Evolutionary conservation across 2,888 invertebrate species (phyloP), one percentile per base, ranked within the genome.

Genomic region (Andricus curvator): DNA sequence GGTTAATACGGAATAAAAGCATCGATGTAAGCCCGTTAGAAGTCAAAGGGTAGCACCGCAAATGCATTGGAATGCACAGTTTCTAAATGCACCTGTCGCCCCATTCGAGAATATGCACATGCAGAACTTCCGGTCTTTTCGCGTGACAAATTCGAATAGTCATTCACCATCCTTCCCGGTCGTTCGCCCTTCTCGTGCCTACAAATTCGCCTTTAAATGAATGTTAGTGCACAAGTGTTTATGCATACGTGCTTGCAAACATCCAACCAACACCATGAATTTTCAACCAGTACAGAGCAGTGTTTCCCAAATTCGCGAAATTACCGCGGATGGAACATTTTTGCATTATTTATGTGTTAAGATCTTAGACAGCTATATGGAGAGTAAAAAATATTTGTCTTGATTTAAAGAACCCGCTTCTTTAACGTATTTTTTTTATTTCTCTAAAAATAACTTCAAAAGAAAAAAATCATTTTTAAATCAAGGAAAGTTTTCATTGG

Each of bases 31-130:
- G 33, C 70, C 29, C 48, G 13, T 70, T 56, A 70, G 25, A 13
- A 70, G 70, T 70, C 51, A 70, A 70, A 70, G 51, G 20, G 70
- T 33, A 20, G 17, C 20, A 70, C 20, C 25, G 51, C 33, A 70
- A 56, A 70, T 70, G 51, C 70, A 70, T 51, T n/a, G 20, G 20
- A 70, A 56, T 70, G 51, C 70, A 64, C 64, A 70, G 51, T 51
- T 70, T 70, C 70, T 70, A 70, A 70, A 70, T 70, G 51, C 70
- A 70, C 70, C 70, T 70, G 70, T 70, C 70, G 70, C 51, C 70
- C 70, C 33, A 51, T 56, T 70, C 48, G 70, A 70, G 51, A 56
- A 70, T 70, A 33, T 70, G 70, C 70, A 29, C 70, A 70, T 70
- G 29, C 70, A 70, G 70, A 51, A 70, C 48, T 70, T 70, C 70